Conservation (phyloP, 1,140 invertebrate species). For the Hydropsyche tenuis region DNA sequence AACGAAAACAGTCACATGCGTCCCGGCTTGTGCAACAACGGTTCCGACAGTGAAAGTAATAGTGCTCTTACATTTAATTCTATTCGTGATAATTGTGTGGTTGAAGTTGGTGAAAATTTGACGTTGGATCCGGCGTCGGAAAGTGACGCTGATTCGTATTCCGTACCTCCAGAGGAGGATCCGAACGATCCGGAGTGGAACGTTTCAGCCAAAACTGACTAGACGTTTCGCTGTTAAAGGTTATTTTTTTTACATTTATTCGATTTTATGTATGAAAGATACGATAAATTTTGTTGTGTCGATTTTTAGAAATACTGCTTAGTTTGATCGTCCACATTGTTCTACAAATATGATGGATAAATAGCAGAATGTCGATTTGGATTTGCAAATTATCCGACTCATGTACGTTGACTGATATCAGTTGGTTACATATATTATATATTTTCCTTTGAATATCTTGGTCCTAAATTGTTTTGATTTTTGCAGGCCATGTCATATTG, state of each 20-base stretch:
- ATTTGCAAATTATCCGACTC: too few relatives aligned
- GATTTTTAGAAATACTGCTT: constrained; percentile 1
- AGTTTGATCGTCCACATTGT: neutral
- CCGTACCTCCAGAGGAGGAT: constrained; percentile 68
- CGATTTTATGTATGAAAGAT: too few relatives aligned
- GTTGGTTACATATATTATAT: neutral
- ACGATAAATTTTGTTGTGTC: too few relatives aligned
- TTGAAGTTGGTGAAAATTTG: constrained; percentile 14
- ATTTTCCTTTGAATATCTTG: neutral
- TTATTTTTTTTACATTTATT: neutral
- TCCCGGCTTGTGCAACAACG: constrained; percentile 17
- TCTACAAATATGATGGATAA: neutral
- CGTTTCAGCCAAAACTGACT: constrained; percentile 55
- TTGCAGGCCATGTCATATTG: too few relatives aligned
- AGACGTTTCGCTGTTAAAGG: constrained; percentile 6
- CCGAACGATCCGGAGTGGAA: constrained; percentile 84
- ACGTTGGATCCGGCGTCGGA: constrained; percentile 50
- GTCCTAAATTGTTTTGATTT: too few relatives aligned
- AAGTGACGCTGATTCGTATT: constrained; percentile 49
- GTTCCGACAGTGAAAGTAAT: constrained; percentile 41
- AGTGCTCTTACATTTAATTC: constrained; percentile 20
- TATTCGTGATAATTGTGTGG: neutral
- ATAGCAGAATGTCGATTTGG: too few relatives aligned
- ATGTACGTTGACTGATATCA: neutral
- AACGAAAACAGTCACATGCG: constrained; percentile 51